Evolutionary conservation across 1,140 invertebrate species (phyloP), one percentile per base, ranked within the genome.

Genomic region (Agrypnia vestita): DNA sequence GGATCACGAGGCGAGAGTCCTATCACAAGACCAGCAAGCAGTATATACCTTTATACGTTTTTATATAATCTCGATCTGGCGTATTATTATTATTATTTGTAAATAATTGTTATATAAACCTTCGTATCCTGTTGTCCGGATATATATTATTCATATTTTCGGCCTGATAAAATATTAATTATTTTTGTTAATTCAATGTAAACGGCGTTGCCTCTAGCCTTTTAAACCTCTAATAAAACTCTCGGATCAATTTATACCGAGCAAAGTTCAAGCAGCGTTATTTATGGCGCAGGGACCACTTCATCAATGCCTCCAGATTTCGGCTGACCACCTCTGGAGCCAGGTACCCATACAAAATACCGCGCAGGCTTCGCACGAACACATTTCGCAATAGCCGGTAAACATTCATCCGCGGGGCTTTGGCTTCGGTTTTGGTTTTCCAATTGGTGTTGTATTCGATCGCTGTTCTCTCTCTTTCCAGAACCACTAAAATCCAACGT

Each of bases 351-450:
- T 35, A 12, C 19, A 13, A 59, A 59, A 43, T 64, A 25, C 61
- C 61, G 25, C 21, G n/a, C 55, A 64, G 61, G 21, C 61, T 43
- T 6, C n/a, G 61, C 61, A 64, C 61, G 61, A 64, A 64, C 35
- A 64, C 61, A 64, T 64, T 64, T 64, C 35, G 61, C 61, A 64
- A 35, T 64, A 35, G 61, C 61, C 61, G 35, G 61, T 64, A 64
- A 64, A 44, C 35, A 64, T 64, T 64, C 61, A 64, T 43, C 61
- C 35, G 15, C 13, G 3, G 25, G 61, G 61, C 35, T 25, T 64
- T 19, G 61, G 61, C 35, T 25, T 64, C 61, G 61, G 25, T 35
- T 35, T 35, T 35, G 25, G 25, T 64, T 35, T 35, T 64, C 25
- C 61, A 43, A 64, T 35, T 64, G 19, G 21, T 64, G 61, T 64